Conservation (phyloP, 2,113 vertebrate genomes). For the Ciconia stormi region DNA sequence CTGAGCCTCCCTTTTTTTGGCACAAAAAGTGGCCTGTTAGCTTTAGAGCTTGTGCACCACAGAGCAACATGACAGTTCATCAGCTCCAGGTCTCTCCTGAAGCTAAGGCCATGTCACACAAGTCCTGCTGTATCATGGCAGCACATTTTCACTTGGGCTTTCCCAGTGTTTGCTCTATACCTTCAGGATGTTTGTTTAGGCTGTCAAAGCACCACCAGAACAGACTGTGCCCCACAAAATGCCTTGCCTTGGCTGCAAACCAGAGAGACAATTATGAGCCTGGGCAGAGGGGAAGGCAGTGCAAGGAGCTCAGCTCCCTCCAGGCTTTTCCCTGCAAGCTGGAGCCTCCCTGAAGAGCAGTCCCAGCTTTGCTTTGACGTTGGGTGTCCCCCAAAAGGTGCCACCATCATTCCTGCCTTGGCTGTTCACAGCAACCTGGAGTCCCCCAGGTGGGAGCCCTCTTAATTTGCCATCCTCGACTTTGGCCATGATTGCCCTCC, state of each 20-base stretch:
- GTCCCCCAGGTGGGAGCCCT: background rate
- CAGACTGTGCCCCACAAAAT: background rate
- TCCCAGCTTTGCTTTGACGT: background rate
- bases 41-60: background rate
- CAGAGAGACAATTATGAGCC: background rate
- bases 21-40: background rate
- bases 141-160: background rate
- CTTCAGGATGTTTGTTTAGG: background rate
- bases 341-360: background rate
- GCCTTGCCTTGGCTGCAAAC: background rate
- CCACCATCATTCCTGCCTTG: background rate
- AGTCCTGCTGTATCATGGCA: background rate
- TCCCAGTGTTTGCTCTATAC: background rate
- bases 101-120: background rate
- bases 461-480: background rate
- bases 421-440: background rate
- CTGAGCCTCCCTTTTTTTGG: background rate
- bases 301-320: background rate
- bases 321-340: background rate
- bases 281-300: background rate
- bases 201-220: conserved; percentile 12
- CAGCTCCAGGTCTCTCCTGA: background rate
- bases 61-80: background rate
- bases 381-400: background rate
- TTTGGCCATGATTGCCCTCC: background rate